These are phyloP conservation scores for Diceros bicornis DNA, from an alignment of 2,797 vertebrate genomes.

Conservation along the genomic window DNA sequence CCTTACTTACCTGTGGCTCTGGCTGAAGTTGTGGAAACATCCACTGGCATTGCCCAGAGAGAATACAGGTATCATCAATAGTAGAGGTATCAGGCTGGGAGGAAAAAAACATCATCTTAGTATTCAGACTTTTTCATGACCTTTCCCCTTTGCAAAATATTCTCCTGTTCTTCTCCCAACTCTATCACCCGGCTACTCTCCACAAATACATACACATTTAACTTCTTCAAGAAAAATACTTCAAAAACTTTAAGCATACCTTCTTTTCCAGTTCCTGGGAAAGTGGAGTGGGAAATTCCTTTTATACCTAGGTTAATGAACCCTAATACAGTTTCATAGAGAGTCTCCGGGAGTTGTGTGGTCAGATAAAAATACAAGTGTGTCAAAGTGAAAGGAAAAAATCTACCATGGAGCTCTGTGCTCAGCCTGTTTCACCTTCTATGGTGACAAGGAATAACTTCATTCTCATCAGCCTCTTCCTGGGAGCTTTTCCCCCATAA, in stretches of 20 bases:
- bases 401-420: not conserved
- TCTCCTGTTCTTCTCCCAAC: not conserved
- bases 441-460: slow-evolving; percentile 4
- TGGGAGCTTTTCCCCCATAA: not conserved
- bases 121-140: not conserved
- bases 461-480: not conserved
- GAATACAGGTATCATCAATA: slow-evolving; percentile 93
- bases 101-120: slow-evolving; percentile 36
- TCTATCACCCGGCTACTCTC: not conserved
- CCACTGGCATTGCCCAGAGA: slow-evolving; percentile 90
- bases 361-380: slow-evolving; percentile 45
- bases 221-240: slow-evolving; percentile 65
- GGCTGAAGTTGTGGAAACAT: slow-evolving; percentile 93
- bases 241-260: not conserved
- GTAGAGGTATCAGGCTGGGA: slow-evolving; percentile 91
- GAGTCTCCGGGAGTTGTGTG: slow-evolving; percentile 29
- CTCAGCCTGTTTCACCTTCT: slow-evolving; percentile 14
- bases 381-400: slow-evolving; percentile 52
- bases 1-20: slow-evolving; percentile 92
- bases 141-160: slow-evolving; percentile 13
- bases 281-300: not conserved
- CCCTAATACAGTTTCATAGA: slow-evolving; percentile 38
- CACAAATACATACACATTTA: slow-evolving; percentile 2
- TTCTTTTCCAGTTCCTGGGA: slow-evolving; percentile 16
- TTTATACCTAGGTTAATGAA: slow-evolving; percentile 49